Evolutionary conservation across 2,113 vertebrate genomes (phyloP).

Genomic region (Leptosomus discolor): DNA sequence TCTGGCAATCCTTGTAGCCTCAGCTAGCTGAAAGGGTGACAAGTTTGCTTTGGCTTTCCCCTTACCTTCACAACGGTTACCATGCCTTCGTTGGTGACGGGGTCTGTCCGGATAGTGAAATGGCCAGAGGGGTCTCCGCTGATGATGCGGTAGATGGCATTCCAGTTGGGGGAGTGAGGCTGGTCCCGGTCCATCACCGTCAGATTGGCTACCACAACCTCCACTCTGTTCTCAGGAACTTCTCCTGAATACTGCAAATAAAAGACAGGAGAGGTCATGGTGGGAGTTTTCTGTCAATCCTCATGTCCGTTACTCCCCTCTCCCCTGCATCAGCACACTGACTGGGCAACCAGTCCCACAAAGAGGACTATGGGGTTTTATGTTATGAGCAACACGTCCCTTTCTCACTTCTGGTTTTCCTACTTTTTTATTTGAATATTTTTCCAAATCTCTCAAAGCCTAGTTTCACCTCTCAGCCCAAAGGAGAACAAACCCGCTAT

Average conservation of each 20-base stretch:
- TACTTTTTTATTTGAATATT: background rate
- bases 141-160: constrained; percentile 90
- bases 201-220: constrained; percentile 88
- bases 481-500: background rate
- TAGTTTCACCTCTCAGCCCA: background rate
- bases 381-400: background rate
- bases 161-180: constrained; percentile 93
- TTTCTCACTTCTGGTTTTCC: background rate
- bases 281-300: background rate
- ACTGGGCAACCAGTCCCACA: background rate
- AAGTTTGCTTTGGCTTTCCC: background rate
- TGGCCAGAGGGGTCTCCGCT: constrained; percentile 89
- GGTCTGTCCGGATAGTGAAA: constrained; percentile 90
- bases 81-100: constrained; percentile 89
- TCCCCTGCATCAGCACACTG: background rate
- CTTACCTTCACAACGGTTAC: constrained; percentile 93
- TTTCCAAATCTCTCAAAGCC: background rate
- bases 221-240: constrained; percentile 89
- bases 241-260: constrained; percentile 85
- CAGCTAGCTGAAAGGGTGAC: background rate
- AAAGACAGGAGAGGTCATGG: background rate
- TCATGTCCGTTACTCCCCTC: background rate
- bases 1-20: background rate
- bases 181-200: constrained; percentile 91
- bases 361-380: background rate